Percentiles rank a stretch among this genome's conserved stretches.
Evolutionary conservation across 2,888 invertebrate species (phyloP).

Genomic region (Aphodius granarius): DNA sequence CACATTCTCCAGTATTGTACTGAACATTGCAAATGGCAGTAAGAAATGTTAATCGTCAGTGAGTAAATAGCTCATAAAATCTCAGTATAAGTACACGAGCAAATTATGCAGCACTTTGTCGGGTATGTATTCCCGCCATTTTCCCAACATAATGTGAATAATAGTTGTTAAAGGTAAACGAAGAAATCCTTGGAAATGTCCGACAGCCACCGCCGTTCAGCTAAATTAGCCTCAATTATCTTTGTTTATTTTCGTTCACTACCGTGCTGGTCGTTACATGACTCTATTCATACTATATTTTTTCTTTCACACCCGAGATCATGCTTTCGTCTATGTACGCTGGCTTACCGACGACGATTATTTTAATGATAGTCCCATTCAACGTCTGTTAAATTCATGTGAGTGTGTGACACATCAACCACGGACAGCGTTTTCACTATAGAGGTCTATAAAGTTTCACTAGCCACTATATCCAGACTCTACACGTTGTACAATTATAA

Average conservation of each 20-base stretch:
- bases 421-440: background rate
- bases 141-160: background rate
- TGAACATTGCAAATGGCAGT: background rate
- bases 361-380: slow-evolving; percentile 12
- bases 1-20: background rate
- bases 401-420: background rate
- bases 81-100: background rate
- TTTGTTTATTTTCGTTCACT: slow-evolving; percentile 8
- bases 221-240: slow-evolving; percentile 3
- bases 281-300: slow-evolving; percentile 10
- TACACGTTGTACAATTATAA: background rate
- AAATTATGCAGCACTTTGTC: background rate
- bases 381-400: background rate
- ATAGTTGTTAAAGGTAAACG: background rate
- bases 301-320: background rate
- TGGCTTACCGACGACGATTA: slow-evolving; percentile 5
- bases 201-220: background rate
- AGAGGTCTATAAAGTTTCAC: background rate
- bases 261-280: slow-evolving; percentile 5
- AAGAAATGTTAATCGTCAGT: background rate
- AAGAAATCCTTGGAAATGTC: background rate
- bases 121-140: background rate
- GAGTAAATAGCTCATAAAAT: background rate
- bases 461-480: background rate
- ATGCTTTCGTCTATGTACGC: background rate